These are phyloP conservation scores for Clistopyga incitator DNA, from an alignment of 2,888 invertebrate species.

Conservation along the genomic window DNA sequence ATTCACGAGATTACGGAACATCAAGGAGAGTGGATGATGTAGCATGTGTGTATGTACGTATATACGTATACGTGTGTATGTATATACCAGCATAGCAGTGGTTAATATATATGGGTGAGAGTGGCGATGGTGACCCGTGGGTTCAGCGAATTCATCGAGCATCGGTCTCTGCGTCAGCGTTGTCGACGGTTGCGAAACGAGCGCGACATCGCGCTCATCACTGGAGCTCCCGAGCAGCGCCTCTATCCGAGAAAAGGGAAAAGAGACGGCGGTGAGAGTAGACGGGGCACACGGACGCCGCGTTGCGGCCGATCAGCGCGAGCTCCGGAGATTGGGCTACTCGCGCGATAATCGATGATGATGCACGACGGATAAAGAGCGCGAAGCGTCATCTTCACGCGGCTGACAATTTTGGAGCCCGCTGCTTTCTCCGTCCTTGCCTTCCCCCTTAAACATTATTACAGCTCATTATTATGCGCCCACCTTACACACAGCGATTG, in stretches of 20 bases:
- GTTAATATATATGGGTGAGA: not conserved
- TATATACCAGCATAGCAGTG: not conserved
- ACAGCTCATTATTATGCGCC: conserved; percentile 24
- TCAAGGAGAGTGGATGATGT: not conserved
- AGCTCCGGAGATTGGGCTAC: not conserved
- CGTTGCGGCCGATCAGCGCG: not conserved
- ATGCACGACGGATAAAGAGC: conserved; percentile 14
- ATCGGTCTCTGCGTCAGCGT: not conserved
- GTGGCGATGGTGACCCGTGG: conserved; percentile 7
- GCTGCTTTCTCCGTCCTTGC: conserved; percentile 32
- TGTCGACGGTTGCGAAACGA: conserved; percentile 10
- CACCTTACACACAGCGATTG: conserved; percentile 3
- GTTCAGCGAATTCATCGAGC: conserved; percentile 24
- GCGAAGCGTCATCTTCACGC: conserved; percentile 10
- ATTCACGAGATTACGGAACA: not conserved
- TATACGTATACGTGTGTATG: not conserved
- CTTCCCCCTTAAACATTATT: not conserved
- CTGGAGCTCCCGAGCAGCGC: not conserved
- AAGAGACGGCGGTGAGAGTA: conserved; percentile 13
- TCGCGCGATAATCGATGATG: conserved; percentile 10
- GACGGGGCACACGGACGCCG: not conserved
- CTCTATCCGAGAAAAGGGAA: not conserved
- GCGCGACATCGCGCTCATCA: conserved; percentile 13
- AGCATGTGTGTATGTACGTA: not conserved
- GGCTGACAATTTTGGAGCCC: conserved; percentile 23